These are phyloP conservation scores for Leuciscus idus DNA, from an alignment of 2,113 vertebrate species.

Conservation along the genomic window DNA sequence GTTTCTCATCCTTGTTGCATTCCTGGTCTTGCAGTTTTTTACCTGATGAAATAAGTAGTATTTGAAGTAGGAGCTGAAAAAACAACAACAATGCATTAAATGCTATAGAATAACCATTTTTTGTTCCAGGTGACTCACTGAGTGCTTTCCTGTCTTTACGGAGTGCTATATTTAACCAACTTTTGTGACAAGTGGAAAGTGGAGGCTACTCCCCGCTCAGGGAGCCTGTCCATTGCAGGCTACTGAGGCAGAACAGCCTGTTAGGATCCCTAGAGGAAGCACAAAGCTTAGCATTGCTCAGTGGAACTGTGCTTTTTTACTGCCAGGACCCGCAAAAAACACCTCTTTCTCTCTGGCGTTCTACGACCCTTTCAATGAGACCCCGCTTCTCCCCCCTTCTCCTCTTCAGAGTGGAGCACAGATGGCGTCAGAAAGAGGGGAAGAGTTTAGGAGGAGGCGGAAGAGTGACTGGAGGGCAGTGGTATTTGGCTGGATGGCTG, in stretches of 20 bases:
- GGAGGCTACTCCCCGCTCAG: conserved; percentile 23
- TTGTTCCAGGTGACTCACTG: conserved; percentile 20
- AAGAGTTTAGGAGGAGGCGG: conserved; percentile 51
- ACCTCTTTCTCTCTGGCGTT: conserved; percentile 44
- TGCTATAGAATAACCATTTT: not conserved
- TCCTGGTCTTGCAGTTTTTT: not conserved
- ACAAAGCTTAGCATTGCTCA: conserved; percentile 35
- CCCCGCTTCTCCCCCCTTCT: conserved; percentile 3
- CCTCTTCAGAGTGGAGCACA: conserved; percentile 52
- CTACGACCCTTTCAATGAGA: conserved; percentile 49
- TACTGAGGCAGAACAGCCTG: conserved; percentile 51
- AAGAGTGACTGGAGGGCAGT: conserved; percentile 68
- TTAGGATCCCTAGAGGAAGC: conserved; percentile 42
- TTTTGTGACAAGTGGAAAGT: conserved; percentile 30
- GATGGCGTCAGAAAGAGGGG: conserved; percentile 67
- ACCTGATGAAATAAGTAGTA: not conserved
- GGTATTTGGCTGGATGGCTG: conserved; percentile 74
- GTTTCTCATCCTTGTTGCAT: conserved; percentile 19
- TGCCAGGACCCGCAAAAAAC: conserved; percentile 33
- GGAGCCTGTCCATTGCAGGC: conserved; percentile 41
- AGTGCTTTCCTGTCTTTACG: not conserved
- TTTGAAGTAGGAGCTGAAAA: not conserved
- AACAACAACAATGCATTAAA: conserved; percentile 10
- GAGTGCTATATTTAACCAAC: conserved; percentile 49
- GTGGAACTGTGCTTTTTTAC: conserved; percentile 46